Base-by-base conservation (phyloP, 2,797 vertebrate genomes). In the Scleropages formosus region DNA sequence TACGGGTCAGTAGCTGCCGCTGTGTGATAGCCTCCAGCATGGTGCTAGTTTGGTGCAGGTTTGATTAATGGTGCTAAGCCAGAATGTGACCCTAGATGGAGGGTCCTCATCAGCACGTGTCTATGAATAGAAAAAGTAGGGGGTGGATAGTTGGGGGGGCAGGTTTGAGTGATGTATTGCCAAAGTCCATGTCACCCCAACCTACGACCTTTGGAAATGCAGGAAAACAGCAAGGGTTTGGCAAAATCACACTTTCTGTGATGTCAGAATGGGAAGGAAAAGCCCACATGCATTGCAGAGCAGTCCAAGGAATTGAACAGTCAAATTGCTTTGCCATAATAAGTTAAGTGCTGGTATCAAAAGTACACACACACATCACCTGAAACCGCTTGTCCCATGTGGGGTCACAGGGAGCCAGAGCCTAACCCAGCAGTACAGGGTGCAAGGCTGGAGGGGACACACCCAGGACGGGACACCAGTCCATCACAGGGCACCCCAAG, bases 1-100 rank as follows among this genome's bases (percentile, higher is more conserved):
- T 90, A 78, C 88, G 85, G 87, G 89, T 90, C 90, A 88, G 78
- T 72, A 78, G 81, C 78, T 79, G 79, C 81, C 82, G 86, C 83
- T 69, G 56, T 82, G 78, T 82, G 84, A 86, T 83, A 80, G 79
- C 74, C 84, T 73, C 47, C 77, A 78, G 77, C 58, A 69, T 77
- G 66, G 76, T 31, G 18, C 79, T 81, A 69, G 82, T 83, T 80
- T 78, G 75, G 80, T 81, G 75, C 73, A 61, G 81, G 73, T 64
- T 82, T 89, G 85, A 89, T 87, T 88, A 88, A 86, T 87, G 85
- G 85, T 71, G 66, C 11, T 58, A 72, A 83, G 80, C 80, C 78
- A 82, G 79, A 79, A 72, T 76, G 74, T 84, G 83, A 80, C 81
- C 83, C 77, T 26, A 76, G 80, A 83, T 78, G 77, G 80, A 86